Evolutionary conservation across 2,113 vertebrate species (phyloP).

Genomic region (Cromileptes altivelis): DNA sequence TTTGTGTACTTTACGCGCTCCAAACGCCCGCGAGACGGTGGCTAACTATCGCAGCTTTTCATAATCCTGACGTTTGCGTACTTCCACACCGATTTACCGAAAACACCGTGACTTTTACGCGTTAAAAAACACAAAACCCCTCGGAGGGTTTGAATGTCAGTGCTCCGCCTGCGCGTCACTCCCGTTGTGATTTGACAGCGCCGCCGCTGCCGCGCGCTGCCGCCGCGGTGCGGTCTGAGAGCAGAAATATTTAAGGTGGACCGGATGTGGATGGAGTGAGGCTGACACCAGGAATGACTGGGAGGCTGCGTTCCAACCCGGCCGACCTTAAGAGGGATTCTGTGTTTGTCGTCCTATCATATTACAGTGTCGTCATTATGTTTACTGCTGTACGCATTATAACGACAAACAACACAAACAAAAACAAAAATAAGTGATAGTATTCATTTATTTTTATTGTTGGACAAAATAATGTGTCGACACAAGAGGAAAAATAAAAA

Average conservation of each 20-base stretch:
- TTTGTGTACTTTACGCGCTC: background rate
- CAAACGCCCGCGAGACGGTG: background rate
- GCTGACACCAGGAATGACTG: background rate
- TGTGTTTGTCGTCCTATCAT: too few species aligned
- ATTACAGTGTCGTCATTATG: too few species aligned
- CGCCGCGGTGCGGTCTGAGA: background rate
- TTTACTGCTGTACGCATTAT: too few species aligned
- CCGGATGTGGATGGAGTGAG: constrained; percentile 24
- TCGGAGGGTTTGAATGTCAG: constrained; percentile 1
- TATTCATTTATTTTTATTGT: too few species aligned
- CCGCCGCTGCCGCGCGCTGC: constrained; percentile 45
- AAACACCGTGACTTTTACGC: background rate
- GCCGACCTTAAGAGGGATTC: constrained; percentile 56
- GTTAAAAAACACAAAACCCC: constrained; percentile 4
- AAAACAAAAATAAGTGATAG: too few species aligned
- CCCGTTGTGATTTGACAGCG: constrained; percentile 64
- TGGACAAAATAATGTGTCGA: too few species aligned
- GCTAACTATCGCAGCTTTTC: background rate
- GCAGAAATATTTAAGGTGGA: constrained; percentile 70
- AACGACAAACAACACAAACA: too few species aligned
- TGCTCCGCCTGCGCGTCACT: constrained; percentile 13
- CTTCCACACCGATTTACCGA: background rate
- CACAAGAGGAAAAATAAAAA: too few species aligned
- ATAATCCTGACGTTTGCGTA: background rate
- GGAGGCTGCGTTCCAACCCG: background rate